These are phyloP conservation scores for Bruchidius siliquastri DNA, from an alignment of 2,888 invertebrate species.

Conservation along the genomic window DNA sequence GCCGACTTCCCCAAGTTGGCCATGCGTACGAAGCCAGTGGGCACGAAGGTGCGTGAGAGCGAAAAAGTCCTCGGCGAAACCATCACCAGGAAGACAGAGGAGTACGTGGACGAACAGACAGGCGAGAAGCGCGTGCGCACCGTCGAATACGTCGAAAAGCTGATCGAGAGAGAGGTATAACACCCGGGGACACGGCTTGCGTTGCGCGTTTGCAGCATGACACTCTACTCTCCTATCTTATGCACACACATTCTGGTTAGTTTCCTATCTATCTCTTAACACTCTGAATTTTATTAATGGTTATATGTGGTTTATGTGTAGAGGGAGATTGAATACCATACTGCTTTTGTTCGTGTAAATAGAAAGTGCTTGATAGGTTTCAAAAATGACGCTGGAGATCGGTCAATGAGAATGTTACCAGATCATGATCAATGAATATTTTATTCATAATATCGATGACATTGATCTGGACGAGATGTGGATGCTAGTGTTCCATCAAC, in stretches of 20 bases:
- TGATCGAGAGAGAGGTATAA: slow-evolving; percentile 91
- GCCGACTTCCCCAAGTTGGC: slow-evolving; percentile 78
- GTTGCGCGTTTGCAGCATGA: slow-evolving; percentile 30
- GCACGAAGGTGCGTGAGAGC: slow-evolving; percentile 79
- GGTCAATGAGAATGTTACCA: too few species aligned
- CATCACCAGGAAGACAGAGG: slow-evolving; percentile 80
- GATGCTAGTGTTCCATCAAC: too few species aligned
- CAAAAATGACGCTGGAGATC: too few species aligned
- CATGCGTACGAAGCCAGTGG: slow-evolving; percentile 81
- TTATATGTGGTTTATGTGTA: background rate
- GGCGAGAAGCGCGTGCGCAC: slow-evolving; percentile 84
- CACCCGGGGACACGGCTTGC: slow-evolving; percentile 15
- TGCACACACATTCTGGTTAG: slow-evolving; percentile 39
- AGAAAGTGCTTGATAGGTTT: too few species aligned
- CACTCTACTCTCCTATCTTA: slow-evolving; percentile 24
- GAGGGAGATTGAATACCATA: background rate
- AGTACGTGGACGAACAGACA: slow-evolving; percentile 79
- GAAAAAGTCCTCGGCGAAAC: slow-evolving; percentile 87
- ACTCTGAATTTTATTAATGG: slow-evolving; percentile 20
- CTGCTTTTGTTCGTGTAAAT: background rate
- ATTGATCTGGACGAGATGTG: too few species aligned
- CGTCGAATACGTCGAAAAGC: slow-evolving; percentile 91
- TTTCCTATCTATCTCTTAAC: slow-evolving; percentile 23
- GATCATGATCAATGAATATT: too few species aligned
- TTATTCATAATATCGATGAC: too few species aligned